Evolutionary conservation across 2,888 invertebrate species (phyloP).

Genomic region (Melanostoma mellinum): DNA sequence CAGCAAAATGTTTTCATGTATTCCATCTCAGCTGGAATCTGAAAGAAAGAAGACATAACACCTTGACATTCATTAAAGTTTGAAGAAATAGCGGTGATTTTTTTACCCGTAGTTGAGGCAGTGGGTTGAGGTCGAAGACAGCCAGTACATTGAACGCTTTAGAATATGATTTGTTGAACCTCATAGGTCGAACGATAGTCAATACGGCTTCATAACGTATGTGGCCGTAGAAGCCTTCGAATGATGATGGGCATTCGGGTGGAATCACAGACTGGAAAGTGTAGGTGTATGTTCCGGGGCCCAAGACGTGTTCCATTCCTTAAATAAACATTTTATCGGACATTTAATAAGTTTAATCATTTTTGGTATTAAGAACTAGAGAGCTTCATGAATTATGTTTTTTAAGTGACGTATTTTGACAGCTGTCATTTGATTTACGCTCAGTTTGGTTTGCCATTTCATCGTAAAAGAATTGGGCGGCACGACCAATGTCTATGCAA

Average conservation of each 20-base stretch:
- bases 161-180: constrained; percentile 86
- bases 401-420: too few species aligned
- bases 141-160: constrained; percentile 87
- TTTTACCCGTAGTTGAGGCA: too few species aligned
- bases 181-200: constrained; percentile 91
- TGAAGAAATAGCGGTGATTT: too few species aligned
- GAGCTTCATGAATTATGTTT: too few species aligned
- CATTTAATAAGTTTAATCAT: neutral
- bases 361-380: too few species aligned
- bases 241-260: constrained; percentile 82
- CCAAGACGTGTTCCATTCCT: constrained; percentile 47
- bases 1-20: constrained; percentile 78
- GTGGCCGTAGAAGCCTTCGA: constrained; percentile 82
- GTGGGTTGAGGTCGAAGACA: constrained; percentile 83
- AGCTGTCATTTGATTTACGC: too few species aligned
- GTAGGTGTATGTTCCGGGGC: constrained; percentile 82
- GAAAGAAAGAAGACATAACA: neutral
- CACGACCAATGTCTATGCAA: too few species aligned
- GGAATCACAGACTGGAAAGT: constrained; percentile 77
- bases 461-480: too few species aligned
- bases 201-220: constrained; percentile 85
- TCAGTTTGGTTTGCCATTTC: too few species aligned
- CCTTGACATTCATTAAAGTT: too few species aligned
- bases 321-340: neutral
- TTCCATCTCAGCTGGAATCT: constrained; percentile 78